phyloP scores from a whole-genome alignment of 2,113 vertebrate species.

The Sclerurus mexicanus region DNA sequence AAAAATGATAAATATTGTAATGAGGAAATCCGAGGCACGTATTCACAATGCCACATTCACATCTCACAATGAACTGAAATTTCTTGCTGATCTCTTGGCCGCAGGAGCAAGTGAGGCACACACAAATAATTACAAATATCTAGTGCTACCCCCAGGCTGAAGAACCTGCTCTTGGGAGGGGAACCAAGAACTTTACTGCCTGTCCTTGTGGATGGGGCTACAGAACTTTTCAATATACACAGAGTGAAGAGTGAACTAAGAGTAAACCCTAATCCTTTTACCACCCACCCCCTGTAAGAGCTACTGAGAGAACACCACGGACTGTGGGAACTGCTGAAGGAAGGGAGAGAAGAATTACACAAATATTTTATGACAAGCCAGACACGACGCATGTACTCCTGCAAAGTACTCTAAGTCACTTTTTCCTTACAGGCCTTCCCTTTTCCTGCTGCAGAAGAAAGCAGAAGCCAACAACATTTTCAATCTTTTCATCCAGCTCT shows the following conservation, averaged over 20 bases:
- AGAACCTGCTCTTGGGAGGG: background rate
- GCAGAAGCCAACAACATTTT: background rate
- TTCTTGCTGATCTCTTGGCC: background rate
- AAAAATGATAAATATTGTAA: conserved; percentile 60
- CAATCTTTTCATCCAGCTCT: background rate
- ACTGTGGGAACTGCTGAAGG: background rate
- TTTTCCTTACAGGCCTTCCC: background rate
- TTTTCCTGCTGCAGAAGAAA: background rate
- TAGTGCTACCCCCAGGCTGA: background rate
- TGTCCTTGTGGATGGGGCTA: background rate
- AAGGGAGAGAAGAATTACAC: background rate
- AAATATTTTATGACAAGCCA: background rate
- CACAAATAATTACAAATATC: background rate
- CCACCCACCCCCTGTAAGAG: background rate
- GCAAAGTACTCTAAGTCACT: background rate
- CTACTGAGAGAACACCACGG: background rate
- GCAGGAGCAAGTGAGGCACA: background rate
- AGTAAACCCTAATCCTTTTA: no score
- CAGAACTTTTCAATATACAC: background rate
- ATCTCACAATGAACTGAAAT: background rate
- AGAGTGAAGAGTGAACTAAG: no score
- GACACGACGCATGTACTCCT: background rate
- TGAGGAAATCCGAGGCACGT: conserved; percentile 47
- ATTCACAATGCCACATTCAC: conserved; percentile 28
- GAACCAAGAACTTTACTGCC: background rate